phyloP scores from a whole-genome alignment of 64 coral and sea anemone species.

The Montipora efflorescens region DNA sequence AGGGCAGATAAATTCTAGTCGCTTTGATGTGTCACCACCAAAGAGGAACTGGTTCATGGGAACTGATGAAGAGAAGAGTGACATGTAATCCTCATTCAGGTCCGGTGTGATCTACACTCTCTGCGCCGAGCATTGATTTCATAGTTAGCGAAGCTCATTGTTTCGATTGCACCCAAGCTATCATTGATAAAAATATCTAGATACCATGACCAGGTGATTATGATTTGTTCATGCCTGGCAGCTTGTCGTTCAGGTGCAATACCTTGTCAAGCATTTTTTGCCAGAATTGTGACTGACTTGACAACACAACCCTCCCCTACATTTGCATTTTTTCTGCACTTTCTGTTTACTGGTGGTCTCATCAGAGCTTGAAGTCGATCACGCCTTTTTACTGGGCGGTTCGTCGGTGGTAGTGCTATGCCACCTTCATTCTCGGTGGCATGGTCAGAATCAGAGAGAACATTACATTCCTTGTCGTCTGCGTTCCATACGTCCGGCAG shows the following conservation, averaged over 20 bases:
- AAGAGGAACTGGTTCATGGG: constrained; percentile 39
- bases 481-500: no score
- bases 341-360: no score
- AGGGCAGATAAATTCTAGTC: not conserved
- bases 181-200: constrained; percentile 20
- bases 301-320: not conserved
- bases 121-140: constrained; percentile 4
- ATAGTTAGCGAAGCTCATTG: constrained; percentile 49
- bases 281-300: constrained; percentile 4
- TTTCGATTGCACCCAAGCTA: constrained; percentile 25
- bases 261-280: constrained; percentile 41
- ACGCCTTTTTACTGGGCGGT: no score
- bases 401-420: no score
- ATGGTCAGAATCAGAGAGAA: no score
- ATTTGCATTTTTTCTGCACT: no score
- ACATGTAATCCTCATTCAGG: constrained; percentile 47
- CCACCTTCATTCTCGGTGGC: no score
- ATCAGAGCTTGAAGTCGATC: no score
- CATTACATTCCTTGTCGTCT: no score
- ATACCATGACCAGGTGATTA: not conserved
- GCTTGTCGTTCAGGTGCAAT: not conserved
- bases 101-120: constrained; percentile 54
- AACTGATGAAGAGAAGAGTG: constrained; percentile 60
- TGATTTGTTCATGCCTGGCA: not conserved
- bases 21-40: not conserved